Evolutionary conservation across 1,140 invertebrate genomes (phyloP).

Genomic region (Listronotus bonariensis): DNA sequence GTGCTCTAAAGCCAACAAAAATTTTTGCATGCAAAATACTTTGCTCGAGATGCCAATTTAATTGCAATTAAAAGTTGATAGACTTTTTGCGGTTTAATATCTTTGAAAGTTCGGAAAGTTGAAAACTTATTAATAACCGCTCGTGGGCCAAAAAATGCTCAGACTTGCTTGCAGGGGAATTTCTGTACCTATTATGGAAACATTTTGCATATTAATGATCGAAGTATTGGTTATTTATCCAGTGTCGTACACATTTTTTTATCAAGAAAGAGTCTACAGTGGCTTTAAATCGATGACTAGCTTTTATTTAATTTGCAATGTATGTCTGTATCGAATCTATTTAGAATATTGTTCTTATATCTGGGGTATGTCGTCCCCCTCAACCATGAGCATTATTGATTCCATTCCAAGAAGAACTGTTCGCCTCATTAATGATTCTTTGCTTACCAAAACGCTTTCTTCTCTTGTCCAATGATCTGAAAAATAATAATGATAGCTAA

Average conservation of each 20-base stretch:
- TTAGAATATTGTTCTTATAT: too few relatives aligned
- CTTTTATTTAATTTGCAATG: too few relatives aligned
- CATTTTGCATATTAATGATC: constrained; percentile 25
- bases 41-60: background rate
- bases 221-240: constrained; percentile 6
- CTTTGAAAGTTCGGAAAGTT: constrained; percentile 19
- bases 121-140: constrained; percentile 26
- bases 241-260: background rate
- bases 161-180: background rate
- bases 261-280: too few relatives aligned
- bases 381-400: too few relatives aligned
- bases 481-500: too few relatives aligned
- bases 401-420: too few relatives aligned
- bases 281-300: too few relatives aligned
- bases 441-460: too few relatives aligned
- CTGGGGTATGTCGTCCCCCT: too few relatives aligned
- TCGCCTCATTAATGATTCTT: too few relatives aligned
- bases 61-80: constrained; percentile 29
- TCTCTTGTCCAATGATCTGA: too few relatives aligned
- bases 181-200: constrained; percentile 11
- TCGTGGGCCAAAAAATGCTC: constrained; percentile 19
- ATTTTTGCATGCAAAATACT: constrained; percentile 14
- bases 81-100: constrained; percentile 28
- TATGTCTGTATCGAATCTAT: too few relatives aligned
- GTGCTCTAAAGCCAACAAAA: background rate